These are phyloP conservation scores for Falcaria lacertinaria DNA, from an alignment of 2,888 invertebrate genomes.

Conservation along the genomic window DNA sequence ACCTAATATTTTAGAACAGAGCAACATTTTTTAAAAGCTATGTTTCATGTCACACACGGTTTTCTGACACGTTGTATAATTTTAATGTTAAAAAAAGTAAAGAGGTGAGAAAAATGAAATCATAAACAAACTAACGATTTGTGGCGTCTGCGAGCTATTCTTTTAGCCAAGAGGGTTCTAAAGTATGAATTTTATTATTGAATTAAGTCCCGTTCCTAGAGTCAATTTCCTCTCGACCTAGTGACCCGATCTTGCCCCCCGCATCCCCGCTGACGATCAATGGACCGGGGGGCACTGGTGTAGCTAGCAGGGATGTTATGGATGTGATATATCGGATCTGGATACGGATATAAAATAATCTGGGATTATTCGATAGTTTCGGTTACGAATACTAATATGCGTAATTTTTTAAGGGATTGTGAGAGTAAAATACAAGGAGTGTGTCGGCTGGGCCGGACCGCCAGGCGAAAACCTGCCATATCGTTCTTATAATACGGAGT, in stretches of 20 bases:
- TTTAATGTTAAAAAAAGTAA: conserved; percentile 26
- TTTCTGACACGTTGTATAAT: conserved; percentile 35
- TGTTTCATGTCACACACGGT: conserved; percentile 31
- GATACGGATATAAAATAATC: no score
- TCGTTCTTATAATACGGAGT: no score
- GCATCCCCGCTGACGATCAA: conserved; percentile 53
- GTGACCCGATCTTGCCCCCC: conserved; percentile 46
- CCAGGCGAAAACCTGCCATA: no score
- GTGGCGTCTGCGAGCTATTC: conserved; percentile 26
- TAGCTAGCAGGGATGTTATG: no score
- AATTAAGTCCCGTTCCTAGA: conserved; percentile 17
- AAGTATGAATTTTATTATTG: conserved; percentile 3
- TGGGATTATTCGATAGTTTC: no score
- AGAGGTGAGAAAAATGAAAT: conserved; percentile 32
- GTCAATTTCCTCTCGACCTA: conserved; percentile 48
- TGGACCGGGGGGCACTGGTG: conserved; percentile 49
- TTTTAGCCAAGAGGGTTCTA: conserved; percentile 23
- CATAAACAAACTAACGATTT: conserved; percentile 31
- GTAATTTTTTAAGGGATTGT: no score
- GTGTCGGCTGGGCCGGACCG: no score
- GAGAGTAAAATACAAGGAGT: no score
- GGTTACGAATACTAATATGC: no score
- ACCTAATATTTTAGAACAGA: conserved; percentile 16
- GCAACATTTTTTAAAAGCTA: conserved; percentile 20
- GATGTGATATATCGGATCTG: no score